Base-by-base conservation (phyloP, 2,888 invertebrate genomes). In the Orthonevra nobilis region DNA sequence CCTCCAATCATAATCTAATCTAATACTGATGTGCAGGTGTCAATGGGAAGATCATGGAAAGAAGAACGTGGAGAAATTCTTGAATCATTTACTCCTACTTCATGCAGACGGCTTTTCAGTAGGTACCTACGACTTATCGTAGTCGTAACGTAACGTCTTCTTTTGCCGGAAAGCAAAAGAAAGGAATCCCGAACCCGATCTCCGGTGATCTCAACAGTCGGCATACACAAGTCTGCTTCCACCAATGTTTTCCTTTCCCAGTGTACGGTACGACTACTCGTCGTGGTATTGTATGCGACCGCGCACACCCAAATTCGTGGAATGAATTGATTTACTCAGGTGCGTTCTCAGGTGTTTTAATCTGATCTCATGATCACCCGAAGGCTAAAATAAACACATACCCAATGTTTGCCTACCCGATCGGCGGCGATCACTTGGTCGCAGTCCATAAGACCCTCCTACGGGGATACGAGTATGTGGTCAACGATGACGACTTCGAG, bases 301-400 rank as follows among this genome's bases (percentile, higher is more conserved):
- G 79, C 60, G 73, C 79, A 79, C 79, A 79, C 84, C 82, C 81
- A 81, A 86, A 87, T 88, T 88, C 88, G 85, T 86, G 85, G 88
- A 88, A 88, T 85, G 87, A 88, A 87, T 88, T 88, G 88, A 88
- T 88, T 88, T 88, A 86, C 88, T 87, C 88, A 88, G 88, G 87
- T 88, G 87, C 86, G 85, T 84, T 85, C 84, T 79, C 79, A 79
- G 73, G 79, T 79, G 79, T 79, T 79, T 79, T 79, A 79, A 79
- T 79, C 79, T 79, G 79, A 79, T 79, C 79, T 79, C 79, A 79
- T 79, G 79, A 79, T 79, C 79, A 73, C 73, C 79, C 73, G 73
- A 79, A 79, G 79, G 79, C 79, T 79, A 79, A 79, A 73, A 73
- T 79, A 79, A 79, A 79, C 73, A 73, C 79, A 73, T 60, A 68